Evolutionary conservation across 2,113 vertebrate species (phyloP), one percentile per base, ranked within the genome.

Genomic region (Notechis scutatus): DNA sequence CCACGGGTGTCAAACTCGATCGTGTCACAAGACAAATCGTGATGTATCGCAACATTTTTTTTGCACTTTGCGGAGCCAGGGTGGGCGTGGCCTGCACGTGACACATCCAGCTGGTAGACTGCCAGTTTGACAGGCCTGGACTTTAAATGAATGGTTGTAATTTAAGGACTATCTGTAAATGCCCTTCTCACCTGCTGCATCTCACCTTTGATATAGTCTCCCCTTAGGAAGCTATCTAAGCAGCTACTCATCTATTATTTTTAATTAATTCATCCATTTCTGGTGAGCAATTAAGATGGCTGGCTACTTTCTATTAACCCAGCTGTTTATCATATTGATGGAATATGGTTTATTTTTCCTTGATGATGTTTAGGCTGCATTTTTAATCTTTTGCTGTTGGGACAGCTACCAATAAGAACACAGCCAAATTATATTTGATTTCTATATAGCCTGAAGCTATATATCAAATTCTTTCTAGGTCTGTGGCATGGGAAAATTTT

Each of bases 11-110:
- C 56, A 8, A 57, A 8, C 56, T 24, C 6, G 0, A 57, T 8
- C 2, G 0, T 1, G 7, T 57, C 56, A 57, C 0, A 21, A 23
- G 56, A 23, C 0, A 0, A 23, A 57, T 8, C 6, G 0, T 57
- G 20, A 57, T 5, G 1, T 57, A 57, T 57, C 5, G 0, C 21
- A 23, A 57, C 7, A 4, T 23, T 57, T 57, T 57, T 57, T 57
- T 57, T 57, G 56, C 21, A 50, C 21, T 57, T 57, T 23, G 56
- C 21, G 0, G 56, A 57, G 56, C 5, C 21, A 0, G 5, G 21
- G 56, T 23, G 6, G 56, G 21, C 0, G 2, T 7, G 56, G 56
- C 56, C 56, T 57, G 56, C 56, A 57, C 2, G 7, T 57, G 56
- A 57, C 21, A 7, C 7, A 57, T 57, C 56, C 21, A 7, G 21